Percentiles rank a stretch among this genome's conserved stretches.
These are phyloP conservation scores for Setophaga kirtlandii DNA, from an alignment of 2,113 vertebrate species.

Conservation along the genomic window DNA sequence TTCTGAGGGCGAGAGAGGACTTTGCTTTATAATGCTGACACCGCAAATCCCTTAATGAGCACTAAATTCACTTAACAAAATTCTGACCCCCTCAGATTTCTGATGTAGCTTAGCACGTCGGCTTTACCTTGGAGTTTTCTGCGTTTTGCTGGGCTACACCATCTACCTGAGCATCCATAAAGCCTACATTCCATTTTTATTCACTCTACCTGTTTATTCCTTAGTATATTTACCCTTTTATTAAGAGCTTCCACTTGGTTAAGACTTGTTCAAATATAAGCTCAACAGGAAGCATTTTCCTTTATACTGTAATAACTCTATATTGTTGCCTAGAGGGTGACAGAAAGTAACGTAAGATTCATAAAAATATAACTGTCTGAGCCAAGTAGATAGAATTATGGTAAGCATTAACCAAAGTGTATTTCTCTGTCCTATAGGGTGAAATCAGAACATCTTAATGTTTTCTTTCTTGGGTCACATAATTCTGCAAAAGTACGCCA, in stretches of 20 bases:
- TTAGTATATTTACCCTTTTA: conserved; percentile 59
- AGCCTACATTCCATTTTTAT: conserved; percentile 10
- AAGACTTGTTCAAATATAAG: conserved; percentile 41
- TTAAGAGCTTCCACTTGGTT: conserved; percentile 61
- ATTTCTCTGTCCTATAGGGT: conserved; percentile 63
- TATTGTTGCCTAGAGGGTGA: conserved; percentile 74
- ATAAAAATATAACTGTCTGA: conserved; percentile 71
- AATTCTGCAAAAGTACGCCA: conserved; percentile 51
- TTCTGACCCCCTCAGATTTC: conserved; percentile 44
- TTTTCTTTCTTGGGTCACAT: conserved; percentile 64
- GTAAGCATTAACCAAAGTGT: conserved; percentile 58
- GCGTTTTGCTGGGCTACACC: neutral
- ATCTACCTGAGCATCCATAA: conserved; percentile 12
- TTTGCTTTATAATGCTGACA: conserved; percentile 58
- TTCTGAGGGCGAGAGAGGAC: conserved; percentile 41
- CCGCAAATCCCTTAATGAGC: conserved; percentile 61
- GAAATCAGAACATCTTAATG: conserved; percentile 69
- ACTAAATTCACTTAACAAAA: conserved; percentile 69
- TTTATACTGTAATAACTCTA: conserved; percentile 71
- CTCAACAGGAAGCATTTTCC: conserved; percentile 63
- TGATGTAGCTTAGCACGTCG: neutral
- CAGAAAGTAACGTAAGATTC: conserved; percentile 70
- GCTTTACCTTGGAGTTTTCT: conserved; percentile 6
- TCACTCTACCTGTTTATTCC: conserved; percentile 48
- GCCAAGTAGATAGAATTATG: conserved; percentile 69